Base-by-base conservation (phyloP, 2,888 invertebrate species). In the Cenopis cana region DNA sequence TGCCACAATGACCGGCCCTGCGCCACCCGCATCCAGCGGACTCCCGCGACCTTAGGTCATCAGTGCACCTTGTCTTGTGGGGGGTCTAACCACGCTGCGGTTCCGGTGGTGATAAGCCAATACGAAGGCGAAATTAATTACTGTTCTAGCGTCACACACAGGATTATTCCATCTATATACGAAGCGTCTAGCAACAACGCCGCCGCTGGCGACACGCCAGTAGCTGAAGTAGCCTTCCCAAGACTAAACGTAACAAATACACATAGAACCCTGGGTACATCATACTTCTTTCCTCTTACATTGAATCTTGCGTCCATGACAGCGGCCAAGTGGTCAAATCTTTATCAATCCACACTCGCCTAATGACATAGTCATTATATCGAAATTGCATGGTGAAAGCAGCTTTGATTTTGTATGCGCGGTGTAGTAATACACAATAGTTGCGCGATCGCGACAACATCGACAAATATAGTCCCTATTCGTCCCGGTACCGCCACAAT, bases 281-380 rank as follows among this genome's bases (percentile, higher is more conserved):
- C 33, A 33, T 33, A 8, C 33, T 8, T 64, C 56, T 33, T 18
- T 29, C 38, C 18, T 17, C 12, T 29, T 46, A 11, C 38, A 38
- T 12, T 14, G 12, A 65, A 11, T 14, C 46, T 12, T 29, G 17
- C 24, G 56, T 46, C 55, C 68, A 10, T 41, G 18, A 41, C 54
- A 61, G 36, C 46, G 11, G 71, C 71, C 61, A 71, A 67, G 33
- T 66, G 65, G 33, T 66, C 60, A 67, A 70, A 64, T 56, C 36
- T 55, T 29, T 60, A 65, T 65, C 69, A 64, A 49, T 67, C 55
- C n/a, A 11, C 66, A 55, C 24, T 71, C 54, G 55, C 55, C 71
- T 67, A 71, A 67, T 71, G 55, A 71, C 71, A 67, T 38, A 61
- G 24, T 55, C 67, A 60, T 56, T 66, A 56, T 24, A 62, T 41